A percentile compares a stretch with the other conserved stretches of the same genome.
Conservation (phyloP, 2,888 invertebrate genomes). For the Meloe dianella region DNA sequence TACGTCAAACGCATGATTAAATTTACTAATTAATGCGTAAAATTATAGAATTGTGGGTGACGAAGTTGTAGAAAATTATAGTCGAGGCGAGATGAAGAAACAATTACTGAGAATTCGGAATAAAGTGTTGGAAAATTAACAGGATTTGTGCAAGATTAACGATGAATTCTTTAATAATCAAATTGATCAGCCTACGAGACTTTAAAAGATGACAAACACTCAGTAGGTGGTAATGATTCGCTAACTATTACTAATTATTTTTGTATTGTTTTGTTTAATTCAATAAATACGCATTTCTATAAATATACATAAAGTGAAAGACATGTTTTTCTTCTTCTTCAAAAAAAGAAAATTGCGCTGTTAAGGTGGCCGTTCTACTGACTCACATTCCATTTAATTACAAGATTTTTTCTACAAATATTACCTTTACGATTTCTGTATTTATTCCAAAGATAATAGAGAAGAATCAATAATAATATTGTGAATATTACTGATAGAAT, state of each 20-base stretch:
- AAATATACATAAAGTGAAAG: conserved; percentile 23
- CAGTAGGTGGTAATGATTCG: neutral
- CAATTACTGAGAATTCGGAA: neutral
- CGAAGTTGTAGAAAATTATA: too few relatives aligned
- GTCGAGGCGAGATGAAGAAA: neutral
- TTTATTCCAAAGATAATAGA: conserved; percentile 50
- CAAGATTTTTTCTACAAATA: neutral
- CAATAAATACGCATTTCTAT: neutral
- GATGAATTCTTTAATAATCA: neutral
- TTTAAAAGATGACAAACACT: neutral
- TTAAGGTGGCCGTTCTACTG: conserved; percentile 27
- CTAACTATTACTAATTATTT: neutral
- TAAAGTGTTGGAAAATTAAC: neutral
- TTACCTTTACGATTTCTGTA: conserved; percentile 46
- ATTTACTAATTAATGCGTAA: too few relatives aligned
- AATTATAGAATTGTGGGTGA: too few relatives aligned
- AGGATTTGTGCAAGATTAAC: too few relatives aligned
- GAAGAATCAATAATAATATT: conserved; percentile 65
- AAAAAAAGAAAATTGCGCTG: conserved; percentile 11
- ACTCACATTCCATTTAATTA: conserved; percentile 29
- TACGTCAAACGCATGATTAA: too few relatives aligned
- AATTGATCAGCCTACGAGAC: neutral
- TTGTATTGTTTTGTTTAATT: neutral
- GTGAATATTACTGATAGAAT: conserved; percentile 74
- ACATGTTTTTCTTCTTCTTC: conserved; percentile 13